These are phyloP conservation scores for Ptychodera flava DNA, from an alignment of 35 echinoderm and acorn worm genomes.

Conservation along the genomic window DNA sequence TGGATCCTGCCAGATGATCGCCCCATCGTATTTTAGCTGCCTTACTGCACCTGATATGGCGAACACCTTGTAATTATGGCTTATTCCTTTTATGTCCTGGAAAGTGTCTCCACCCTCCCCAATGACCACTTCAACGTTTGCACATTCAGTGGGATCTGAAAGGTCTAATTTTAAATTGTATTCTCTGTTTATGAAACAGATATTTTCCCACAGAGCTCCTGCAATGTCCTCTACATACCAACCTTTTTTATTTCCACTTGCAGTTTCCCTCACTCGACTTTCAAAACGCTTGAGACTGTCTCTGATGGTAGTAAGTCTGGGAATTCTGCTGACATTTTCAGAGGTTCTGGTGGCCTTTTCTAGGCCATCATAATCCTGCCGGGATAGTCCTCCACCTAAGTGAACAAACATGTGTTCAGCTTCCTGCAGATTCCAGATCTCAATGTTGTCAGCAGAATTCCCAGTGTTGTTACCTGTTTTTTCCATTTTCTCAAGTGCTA, in stretches of 20 bases:
- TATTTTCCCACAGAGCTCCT: background rate
- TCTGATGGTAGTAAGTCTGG: background rate
- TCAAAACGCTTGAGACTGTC: background rate
- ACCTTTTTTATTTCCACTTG: background rate
- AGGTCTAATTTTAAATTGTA: background rate
- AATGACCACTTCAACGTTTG: background rate
- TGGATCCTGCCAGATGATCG: background rate
- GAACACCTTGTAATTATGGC: background rate
- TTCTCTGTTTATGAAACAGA: background rate
- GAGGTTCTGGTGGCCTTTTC: background rate
- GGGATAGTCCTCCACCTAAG: background rate
- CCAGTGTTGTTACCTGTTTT: too few species aligned
- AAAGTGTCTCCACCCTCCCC: background rate
- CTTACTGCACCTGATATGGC: too few species aligned
- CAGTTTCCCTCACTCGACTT: background rate
- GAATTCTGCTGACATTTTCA: background rate
- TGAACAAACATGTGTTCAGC: background rate
- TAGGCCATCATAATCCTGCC: background rate
- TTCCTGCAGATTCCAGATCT: too few species aligned
- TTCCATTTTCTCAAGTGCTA: too few species aligned
- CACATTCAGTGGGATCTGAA: background rate
- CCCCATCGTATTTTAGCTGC: background rate
- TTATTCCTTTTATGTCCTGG: background rate
- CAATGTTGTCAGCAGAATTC: too few species aligned
- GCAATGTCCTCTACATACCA: background rate